Percentiles rank a stretch among this genome's conserved stretches.
Conservation (phyloP, 2,797 vertebrate genomes). For the Salarias fasciatus region DNA sequence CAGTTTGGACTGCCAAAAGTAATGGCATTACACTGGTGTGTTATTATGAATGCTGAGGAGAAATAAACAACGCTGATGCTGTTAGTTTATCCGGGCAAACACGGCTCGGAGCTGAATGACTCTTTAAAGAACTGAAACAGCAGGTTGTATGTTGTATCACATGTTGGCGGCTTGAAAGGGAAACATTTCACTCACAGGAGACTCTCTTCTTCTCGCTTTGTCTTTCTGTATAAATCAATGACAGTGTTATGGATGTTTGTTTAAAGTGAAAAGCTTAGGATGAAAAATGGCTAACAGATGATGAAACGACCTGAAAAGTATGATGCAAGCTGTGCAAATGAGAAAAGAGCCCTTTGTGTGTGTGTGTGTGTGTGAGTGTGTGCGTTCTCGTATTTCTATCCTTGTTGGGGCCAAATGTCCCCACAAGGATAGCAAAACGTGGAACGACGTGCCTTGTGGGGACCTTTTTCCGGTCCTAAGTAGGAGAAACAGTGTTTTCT, state of each 20-base stretch:
- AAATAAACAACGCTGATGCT: not conserved
- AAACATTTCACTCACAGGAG: slow-evolving; percentile 45
- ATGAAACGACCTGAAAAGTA: slow-evolving; percentile 75
- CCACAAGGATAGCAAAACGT: no score
- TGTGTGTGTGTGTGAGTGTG: no score
- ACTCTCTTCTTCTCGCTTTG: slow-evolving; percentile 12
- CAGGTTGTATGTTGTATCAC: slow-evolving; percentile 30
- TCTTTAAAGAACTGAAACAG: slow-evolving; percentile 37
- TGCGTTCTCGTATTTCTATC: no score
- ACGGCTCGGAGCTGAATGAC: slow-evolving; percentile 37
- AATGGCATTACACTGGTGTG: not conserved
- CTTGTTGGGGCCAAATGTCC: no score
- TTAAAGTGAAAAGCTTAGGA: slow-evolving; percentile 56
- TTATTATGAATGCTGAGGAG: not conserved
- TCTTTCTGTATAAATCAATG: slow-evolving; percentile 43
- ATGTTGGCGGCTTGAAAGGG: slow-evolving; percentile 32
- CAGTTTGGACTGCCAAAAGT: no score
- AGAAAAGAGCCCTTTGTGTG: slow-evolving; percentile 57
- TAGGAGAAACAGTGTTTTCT: no score
- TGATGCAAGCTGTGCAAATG: slow-evolving; percentile 67
- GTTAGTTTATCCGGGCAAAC: slow-evolving; percentile 37
- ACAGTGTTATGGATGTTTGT: slow-evolving; percentile 57
- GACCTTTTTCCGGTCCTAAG: no score
- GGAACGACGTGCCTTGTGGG: no score
- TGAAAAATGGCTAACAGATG: slow-evolving; percentile 65